phyloP scores from a whole-genome alignment of 1,140 invertebrate genomes.

The Ceratoteleas bidentatus region DNA sequence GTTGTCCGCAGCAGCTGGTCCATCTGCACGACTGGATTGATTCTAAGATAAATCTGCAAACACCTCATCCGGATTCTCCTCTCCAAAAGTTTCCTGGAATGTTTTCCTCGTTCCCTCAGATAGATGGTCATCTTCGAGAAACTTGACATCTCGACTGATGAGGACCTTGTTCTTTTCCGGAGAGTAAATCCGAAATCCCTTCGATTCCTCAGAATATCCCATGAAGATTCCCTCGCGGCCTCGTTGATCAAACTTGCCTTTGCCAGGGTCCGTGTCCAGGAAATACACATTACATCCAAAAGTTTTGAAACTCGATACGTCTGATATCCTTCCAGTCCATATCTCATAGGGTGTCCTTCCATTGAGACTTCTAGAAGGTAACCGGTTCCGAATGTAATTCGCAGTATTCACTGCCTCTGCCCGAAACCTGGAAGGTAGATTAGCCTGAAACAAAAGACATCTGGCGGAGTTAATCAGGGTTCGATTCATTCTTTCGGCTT shows the following conservation, averaged over 20 bases:
- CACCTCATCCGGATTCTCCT: neutral
- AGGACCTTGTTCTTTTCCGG: slow-evolving; percentile 6
- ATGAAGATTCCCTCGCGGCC: slow-evolving; percentile 13
- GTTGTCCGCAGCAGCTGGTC: too few species aligned
- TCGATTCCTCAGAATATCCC: slow-evolving; percentile 12
- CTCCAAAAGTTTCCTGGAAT: neutral
- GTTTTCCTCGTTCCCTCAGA: neutral
- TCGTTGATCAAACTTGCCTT: slow-evolving; percentile 19
- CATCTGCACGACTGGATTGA: too few species aligned
- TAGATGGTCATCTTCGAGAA: slow-evolving; percentile 8
- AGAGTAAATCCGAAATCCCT: slow-evolving; percentile 15
- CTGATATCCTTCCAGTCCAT: slow-evolving; percentile 6
- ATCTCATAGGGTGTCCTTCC: slow-evolving; percentile 11
- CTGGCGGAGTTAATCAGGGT: slow-evolving; percentile 66
- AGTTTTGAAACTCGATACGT: slow-evolving; percentile 4
- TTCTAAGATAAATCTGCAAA: too few species aligned
- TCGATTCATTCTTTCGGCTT: slow-evolving; percentile 71
- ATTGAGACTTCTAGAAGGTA: slow-evolving; percentile 15
- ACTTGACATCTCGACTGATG: slow-evolving; percentile 10
- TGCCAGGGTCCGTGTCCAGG: slow-evolving; percentile 2
- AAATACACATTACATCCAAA: slow-evolving; percentile 14
- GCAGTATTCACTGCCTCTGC: slow-evolving; percentile 46
- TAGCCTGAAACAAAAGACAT: slow-evolving; percentile 32
- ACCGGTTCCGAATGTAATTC: slow-evolving; percentile 50
- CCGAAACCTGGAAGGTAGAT: slow-evolving; percentile 25